Percentiles rank a stretch among this genome's conserved stretches.
Conservation (phyloP, 2,888 invertebrate genomes). For the Harpagoxenus sublaevis region DNA sequence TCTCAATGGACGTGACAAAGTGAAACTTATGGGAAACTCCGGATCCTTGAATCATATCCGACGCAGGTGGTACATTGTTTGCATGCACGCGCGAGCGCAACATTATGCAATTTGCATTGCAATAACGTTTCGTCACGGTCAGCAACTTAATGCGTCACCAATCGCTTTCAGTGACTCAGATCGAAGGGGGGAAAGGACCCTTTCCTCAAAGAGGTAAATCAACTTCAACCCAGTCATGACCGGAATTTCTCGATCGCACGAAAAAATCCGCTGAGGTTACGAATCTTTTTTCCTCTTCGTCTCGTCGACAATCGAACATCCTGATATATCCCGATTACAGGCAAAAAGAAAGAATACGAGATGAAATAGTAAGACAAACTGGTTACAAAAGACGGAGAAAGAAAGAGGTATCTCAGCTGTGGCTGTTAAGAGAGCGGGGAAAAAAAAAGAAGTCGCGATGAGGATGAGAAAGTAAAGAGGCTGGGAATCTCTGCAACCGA, state of each 20-base stretch:
- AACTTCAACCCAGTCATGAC: background rate
- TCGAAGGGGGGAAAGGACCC: background rate
- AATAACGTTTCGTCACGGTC: slow-evolving; percentile 65
- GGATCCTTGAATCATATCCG: slow-evolving; percentile 28
- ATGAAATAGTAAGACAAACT: slow-evolving; percentile 5
- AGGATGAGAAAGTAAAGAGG: slow-evolving; percentile 47
- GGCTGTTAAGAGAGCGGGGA: background rate
- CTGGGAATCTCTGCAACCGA: slow-evolving; percentile 72
- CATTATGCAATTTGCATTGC: slow-evolving; percentile 60
- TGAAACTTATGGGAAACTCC: slow-evolving; percentile 11
- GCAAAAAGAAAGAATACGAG: background rate
- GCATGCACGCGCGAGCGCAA: background rate
- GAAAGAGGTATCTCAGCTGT: background rate
- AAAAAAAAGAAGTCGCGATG: background rate
- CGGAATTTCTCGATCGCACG: background rate
- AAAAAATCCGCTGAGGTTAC: slow-evolving; percentile 5
- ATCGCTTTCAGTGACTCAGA: slow-evolving; percentile 65
- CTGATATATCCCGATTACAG: background rate
- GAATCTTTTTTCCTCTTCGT: background rate
- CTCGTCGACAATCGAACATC: background rate
- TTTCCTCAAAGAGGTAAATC: slow-evolving; percentile 26
- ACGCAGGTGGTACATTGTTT: slow-evolving; percentile 53
- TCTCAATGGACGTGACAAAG: background rate
- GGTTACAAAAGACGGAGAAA: background rate
- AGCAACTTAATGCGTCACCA: slow-evolving; percentile 53